A percentile compares a stretch with the other conserved stretches of the same genome.
phyloP scores from a whole-genome alignment of 2,113 vertebrate genomes.

The Brachyhypopomus occidentalis region DNA sequence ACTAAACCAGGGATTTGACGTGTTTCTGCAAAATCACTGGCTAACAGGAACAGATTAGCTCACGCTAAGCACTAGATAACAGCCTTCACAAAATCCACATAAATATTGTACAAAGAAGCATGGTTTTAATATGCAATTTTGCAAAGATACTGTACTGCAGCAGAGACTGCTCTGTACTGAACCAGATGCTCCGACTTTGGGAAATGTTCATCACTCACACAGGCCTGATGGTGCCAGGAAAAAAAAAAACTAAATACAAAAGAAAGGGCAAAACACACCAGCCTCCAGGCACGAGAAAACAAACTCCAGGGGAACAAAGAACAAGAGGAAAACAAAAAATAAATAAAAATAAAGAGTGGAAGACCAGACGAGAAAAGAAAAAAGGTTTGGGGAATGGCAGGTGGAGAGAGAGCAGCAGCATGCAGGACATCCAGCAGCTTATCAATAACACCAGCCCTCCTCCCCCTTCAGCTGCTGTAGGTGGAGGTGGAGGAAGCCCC shows the following conservation, averaged over 20 bases:
- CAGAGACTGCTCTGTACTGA: neutral
- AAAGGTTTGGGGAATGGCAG: constrained; percentile 33
- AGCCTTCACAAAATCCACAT: neutral
- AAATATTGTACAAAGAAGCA: neutral
- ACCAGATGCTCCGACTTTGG: too few species aligned
- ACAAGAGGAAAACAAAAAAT: constrained; percentile 53
- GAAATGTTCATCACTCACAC: constrained; percentile 60
- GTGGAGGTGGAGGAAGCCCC: constrained; percentile 33
- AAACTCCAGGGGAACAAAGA: constrained; percentile 55
- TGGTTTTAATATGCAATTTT: neutral
- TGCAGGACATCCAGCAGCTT: constrained; percentile 63
- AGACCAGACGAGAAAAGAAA: constrained; percentile 31
- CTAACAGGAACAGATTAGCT: constrained; percentile 57
- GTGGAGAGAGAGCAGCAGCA: constrained; percentile 47
- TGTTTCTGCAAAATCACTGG: constrained; percentile 55
- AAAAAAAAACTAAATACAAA: constrained; percentile 47
- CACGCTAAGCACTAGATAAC: constrained; percentile 42
- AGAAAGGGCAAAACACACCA: constrained; percentile 2
- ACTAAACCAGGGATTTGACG: constrained; percentile 60
- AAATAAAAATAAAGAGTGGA: constrained; percentile 38
- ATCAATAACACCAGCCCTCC: constrained; percentile 63
- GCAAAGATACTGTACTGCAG: neutral
- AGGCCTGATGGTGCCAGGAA: neutral
- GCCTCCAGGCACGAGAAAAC: constrained; percentile 51
- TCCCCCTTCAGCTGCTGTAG: constrained; percentile 36